Percentiles rank a stretch among this genome's conserved stretches.
Evolutionary conservation across 2,888 invertebrate genomes (phyloP).

Genomic region (Sarcophaga rosellei): DNA sequence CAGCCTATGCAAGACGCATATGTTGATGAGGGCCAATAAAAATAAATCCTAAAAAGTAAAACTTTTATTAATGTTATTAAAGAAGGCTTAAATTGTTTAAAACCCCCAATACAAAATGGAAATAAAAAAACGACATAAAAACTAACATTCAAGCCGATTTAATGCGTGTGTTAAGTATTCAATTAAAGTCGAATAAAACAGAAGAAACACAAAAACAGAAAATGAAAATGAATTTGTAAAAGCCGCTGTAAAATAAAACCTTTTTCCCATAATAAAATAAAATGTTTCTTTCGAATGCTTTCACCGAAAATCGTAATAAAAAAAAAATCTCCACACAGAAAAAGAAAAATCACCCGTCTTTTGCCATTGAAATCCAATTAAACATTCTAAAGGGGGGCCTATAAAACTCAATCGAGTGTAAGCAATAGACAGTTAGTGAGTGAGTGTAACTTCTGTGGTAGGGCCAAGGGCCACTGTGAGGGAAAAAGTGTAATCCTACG

Average conservation of each 20-base stretch:
- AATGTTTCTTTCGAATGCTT: constrained; percentile 10
- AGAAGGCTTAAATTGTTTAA: no score
- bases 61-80: no score
- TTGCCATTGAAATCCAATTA: neutral
- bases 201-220: constrained; percentile 7
- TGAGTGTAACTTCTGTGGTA: no score
- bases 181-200: neutral
- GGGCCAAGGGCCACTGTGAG: no score
- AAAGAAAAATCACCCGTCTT: neutral
- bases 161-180: no score
- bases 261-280: neutral
- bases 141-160: no score
- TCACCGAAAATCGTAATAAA: constrained; percentile 9
- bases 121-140: no score
- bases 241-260: constrained; percentile 2
- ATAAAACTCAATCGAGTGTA: constrained; percentile 7
- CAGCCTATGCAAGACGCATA: no score
- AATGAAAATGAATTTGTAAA: neutral
- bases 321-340: neutral
- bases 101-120: no score
- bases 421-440: neutral
- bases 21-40: no score
- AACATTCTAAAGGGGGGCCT: neutral
- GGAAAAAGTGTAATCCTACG: no score
- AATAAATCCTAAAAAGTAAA: no score